Conservation (phyloP, 2,113 vertebrate genomes). For the Chaetura pelagica region DNA sequence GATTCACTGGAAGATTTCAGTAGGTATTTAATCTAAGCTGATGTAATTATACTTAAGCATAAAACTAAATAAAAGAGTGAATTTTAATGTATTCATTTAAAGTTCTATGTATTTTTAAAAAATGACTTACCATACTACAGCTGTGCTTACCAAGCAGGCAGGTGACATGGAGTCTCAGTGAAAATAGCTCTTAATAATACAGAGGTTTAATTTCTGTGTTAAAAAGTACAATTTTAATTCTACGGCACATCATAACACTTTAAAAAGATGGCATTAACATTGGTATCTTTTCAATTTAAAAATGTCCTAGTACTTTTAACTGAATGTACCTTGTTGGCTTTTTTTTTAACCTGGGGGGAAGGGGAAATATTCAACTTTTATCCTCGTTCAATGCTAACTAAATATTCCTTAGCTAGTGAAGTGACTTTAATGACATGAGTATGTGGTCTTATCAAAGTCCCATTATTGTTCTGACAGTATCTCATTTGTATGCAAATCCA, state of each 20-base stretch:
- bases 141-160: background rate
- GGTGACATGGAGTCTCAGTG: background rate
- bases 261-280: background rate
- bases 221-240: background rate
- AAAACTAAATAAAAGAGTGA: background rate
- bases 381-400: slow-evolving; percentile 40
- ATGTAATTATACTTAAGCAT: background rate
- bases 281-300: background rate
- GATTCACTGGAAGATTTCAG: background rate
- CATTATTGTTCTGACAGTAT: slow-evolving; percentile 69
- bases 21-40: background rate
- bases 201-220: background rate
- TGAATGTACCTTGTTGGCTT: background rate
- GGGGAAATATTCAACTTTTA: slow-evolving; percentile 63
- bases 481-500: slow-evolving; percentile 84
- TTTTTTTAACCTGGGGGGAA: slow-evolving; percentile 41
- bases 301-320: slow-evolving; percentile 1
- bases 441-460: slow-evolving; percentile 74
- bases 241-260: background rate
- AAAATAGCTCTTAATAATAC: background rate
- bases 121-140: background rate
- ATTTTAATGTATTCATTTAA: background rate
- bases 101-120: background rate
- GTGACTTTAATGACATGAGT: slow-evolving; percentile 69
- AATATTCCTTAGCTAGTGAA: slow-evolving; percentile 60